Evolutionary conservation across 2,888 invertebrate genomes (phyloP).

Genomic region (Cristatella mucedo): DNA sequence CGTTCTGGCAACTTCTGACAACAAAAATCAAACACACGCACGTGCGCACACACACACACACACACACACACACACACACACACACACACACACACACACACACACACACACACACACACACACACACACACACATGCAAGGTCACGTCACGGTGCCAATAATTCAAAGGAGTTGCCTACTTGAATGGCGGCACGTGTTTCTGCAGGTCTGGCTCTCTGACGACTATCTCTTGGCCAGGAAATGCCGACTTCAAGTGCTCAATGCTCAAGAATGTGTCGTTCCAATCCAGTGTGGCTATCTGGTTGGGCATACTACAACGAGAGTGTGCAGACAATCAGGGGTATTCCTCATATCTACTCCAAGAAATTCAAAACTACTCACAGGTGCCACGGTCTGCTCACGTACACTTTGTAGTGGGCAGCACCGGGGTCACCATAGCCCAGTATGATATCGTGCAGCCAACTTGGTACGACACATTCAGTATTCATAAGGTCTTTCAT

Average conservation of each 20-base stretch:
- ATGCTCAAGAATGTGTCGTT: conserved; percentile 91
- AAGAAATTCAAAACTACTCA: conserved; percentile 3
- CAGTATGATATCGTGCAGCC: conserved; percentile 57
- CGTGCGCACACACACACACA: too few relatives aligned
- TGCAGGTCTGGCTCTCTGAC: conserved; percentile 49
- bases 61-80: too few relatives aligned
- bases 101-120: too few relatives aligned
- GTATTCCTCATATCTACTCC: too few relatives aligned
- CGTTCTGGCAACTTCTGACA: too few relatives aligned
- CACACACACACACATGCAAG: too few relatives aligned
- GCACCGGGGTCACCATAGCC: conserved; percentile 96
- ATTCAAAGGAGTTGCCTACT: too few relatives aligned
- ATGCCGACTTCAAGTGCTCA: conserved; percentile 70
- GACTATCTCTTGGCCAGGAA: conserved; percentile 62
- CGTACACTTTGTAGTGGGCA: conserved; percentile 64
- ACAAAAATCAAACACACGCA: too few relatives aligned
- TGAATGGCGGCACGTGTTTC: conserved; percentile 61
- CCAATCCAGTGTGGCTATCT: conserved; percentile 71
- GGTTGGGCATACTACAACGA: conserved; percentile 60
- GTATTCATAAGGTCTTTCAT: conserved; percentile 98
- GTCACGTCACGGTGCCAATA: too few relatives aligned
- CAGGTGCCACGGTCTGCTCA: conserved; percentile 9
- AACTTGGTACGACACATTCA: conserved; percentile 40
- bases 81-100: too few relatives aligned
- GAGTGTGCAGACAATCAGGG: too few relatives aligned